A percentile compares a stretch with the other conserved stretches of the same genome.
Conservation (phyloP, 2,113 vertebrate species). For the Desmodus rotundus region DNA sequence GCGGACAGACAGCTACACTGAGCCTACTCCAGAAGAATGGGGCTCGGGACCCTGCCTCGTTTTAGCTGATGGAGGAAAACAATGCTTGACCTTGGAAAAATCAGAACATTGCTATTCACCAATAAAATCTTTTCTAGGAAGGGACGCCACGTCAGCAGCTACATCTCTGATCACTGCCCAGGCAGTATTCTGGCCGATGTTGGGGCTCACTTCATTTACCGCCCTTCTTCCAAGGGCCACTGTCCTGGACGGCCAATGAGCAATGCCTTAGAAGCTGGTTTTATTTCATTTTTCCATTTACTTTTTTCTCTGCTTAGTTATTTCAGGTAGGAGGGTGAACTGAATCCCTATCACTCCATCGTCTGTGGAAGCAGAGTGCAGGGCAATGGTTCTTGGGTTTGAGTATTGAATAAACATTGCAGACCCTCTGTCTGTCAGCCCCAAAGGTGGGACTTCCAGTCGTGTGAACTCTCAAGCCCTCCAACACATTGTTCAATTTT, state of each 20-base stretch:
- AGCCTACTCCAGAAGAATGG: background rate
- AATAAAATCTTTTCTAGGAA: background rate
- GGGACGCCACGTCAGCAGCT: background rate
- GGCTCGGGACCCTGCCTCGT: background rate
- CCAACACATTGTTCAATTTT: background rate
- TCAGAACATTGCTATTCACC: background rate
- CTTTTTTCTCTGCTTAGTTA: background rate
- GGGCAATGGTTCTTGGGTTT: background rate
- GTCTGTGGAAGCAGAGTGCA: background rate
- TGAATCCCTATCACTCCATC: background rate
- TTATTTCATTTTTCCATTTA: background rate
- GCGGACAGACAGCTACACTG: background rate
- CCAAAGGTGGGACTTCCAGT: background rate
- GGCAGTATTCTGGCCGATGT: background rate
- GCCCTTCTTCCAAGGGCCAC: background rate
- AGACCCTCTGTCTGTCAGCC: background rate
- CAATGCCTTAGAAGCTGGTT: background rate
- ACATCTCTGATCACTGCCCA: background rate
- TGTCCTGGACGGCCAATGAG: background rate
- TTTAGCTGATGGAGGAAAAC: background rate
- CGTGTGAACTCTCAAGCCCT: background rate
- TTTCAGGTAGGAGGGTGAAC: background rate
- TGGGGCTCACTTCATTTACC: background rate
- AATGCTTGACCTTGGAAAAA: background rate
- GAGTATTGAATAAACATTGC: background rate